A percentile compares a stretch with the other conserved stretches of the same genome.
Conservation (phyloP, 2,113 vertebrate genomes). For the Sceloporus undulatus region DNA sequence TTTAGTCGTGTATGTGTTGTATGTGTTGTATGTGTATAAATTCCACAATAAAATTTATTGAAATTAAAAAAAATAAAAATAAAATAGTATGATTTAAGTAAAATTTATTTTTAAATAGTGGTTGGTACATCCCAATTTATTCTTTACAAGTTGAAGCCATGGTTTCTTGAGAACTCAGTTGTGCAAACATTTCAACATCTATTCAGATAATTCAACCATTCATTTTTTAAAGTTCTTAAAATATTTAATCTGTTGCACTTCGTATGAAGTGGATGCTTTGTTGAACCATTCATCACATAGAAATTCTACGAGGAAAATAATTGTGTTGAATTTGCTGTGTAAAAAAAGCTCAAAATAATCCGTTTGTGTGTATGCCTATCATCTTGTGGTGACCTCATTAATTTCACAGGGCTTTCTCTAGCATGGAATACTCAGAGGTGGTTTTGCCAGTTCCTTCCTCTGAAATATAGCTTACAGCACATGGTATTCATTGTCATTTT, state of each 20-base stretch:
- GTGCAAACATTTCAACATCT: not conserved
- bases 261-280: not conserved
- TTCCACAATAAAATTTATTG: too few species aligned
- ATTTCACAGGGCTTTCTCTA: too few species aligned
- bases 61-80: too few species aligned
- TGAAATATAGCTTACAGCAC: too few species aligned
- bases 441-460: too few species aligned
- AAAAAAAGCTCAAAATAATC: not conserved
- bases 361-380: too few species aligned
- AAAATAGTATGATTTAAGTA: not conserved
- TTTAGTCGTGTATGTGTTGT: too few species aligned
- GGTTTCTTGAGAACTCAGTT: not conserved
- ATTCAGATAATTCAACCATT: not conserved
- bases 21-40: too few species aligned
- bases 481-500: too few species aligned
- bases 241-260: not conserved
- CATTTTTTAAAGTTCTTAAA: not conserved
- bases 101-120: not conserved
- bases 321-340: not conserved
- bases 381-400: too few species aligned
- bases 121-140: not conserved
- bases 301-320: not conserved
- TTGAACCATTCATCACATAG: not conserved
- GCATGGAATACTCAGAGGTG: too few species aligned
- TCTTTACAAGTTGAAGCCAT: not conserved